A percentile compares a stretch with the other conserved stretches of the same genome.
Evolutionary conservation across 92 coral and sea anemone genomes (phyloP).

Genomic region (Desmophyllum pertusum): DNA sequence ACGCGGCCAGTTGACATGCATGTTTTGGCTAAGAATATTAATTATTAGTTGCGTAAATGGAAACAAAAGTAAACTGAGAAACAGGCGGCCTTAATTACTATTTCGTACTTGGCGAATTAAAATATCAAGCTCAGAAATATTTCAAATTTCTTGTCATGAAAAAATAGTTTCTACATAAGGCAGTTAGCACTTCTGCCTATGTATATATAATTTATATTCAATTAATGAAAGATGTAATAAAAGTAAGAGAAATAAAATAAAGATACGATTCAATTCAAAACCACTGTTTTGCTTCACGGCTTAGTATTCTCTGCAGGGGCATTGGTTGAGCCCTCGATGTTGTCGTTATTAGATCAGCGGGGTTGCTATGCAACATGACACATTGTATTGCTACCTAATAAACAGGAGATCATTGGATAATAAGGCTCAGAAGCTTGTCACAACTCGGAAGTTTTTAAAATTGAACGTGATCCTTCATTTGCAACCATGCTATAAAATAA

Average conservation of each 20-base stretch:
- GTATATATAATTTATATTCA: not conserved
- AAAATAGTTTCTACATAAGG: not conserved
- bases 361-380: too few species aligned
- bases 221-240: not conserved
- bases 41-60: not conserved
- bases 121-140: not conserved
- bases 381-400: too few species aligned
- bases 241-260: too few species aligned
- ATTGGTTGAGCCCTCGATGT: not conserved
- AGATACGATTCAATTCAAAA: too few species aligned
- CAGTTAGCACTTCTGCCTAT: not conserved
- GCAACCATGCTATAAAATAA: too few species aligned
- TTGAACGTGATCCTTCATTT: too few species aligned
- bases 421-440: too few species aligned
- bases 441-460: too few species aligned
- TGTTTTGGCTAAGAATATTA: not conserved
- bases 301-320: not conserved
- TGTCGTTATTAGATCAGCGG: not conserved
- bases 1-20: not conserved
- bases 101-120: not conserved
- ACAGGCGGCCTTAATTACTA: too few species aligned
- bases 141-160: not conserved
- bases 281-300: not conserved
- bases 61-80: not conserved
- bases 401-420: too few species aligned